Base-by-base conservation (phyloP, 2,888 invertebrate genomes). In the Digitonthophagus gazella region DNA sequence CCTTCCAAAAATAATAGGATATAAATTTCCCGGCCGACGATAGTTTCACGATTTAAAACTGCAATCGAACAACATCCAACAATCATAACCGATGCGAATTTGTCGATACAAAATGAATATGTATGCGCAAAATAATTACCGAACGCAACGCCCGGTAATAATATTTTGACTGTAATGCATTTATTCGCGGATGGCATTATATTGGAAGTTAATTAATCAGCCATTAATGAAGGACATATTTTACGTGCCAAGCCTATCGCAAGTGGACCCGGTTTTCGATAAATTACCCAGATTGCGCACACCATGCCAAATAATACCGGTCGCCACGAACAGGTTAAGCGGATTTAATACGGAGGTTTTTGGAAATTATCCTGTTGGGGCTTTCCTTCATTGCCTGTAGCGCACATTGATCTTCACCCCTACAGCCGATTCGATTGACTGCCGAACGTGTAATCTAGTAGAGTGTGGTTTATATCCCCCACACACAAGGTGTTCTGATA, bases 131-230 rank as follows among this genome's bases (percentile, higher is more conserved):
- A 44, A 44, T 44, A 44, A 44, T 44, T 44, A 44, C 11, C 28
- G 22, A 22, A 6, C 22, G 22, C 6, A 11, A 44, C 3, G 28
- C 8, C 11, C 28, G 11, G 8, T 44, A 44, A 44, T 44, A 44
- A 44, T 44, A 44, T 44, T 44, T 44, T 44, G 28, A 44, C 28
- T 44, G 28, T 44, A 44, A 44, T 44, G 28, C 28, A 44, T 44
- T 44, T 44, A 44, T 44, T 44, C 28, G 28, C 28, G 28, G 28
- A 44, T 44, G 28, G 28, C 28, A 5, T 44, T 44, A 44, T 44
- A 44, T 44, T 44, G 28, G 28, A 61, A 61, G 61, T 61, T 61
- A 61, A 61, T 61, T 61, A 61, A 61, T 61, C 61, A 61, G 61
- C 61, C 20, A 61, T 61, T 61, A 61, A 61, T 61, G 61, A 61